Conservation (phyloP, 2,888 invertebrate species). For the Didymodactylos carnosus region DNA sequence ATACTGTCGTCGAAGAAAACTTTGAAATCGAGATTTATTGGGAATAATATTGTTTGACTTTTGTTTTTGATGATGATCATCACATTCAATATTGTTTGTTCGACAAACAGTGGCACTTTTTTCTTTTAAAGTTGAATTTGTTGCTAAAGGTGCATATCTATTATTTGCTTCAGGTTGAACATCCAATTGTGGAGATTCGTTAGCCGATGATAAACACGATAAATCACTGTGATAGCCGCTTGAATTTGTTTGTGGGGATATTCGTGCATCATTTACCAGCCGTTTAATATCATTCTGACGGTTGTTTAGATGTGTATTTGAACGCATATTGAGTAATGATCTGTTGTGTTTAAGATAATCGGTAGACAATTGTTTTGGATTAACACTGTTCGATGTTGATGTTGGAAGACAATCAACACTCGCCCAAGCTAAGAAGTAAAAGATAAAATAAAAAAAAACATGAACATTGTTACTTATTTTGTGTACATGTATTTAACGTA, state of each 20-base stretch:
- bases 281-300: no score
- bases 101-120: not conserved
- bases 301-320: not conserved
- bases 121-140: not conserved
- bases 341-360: no score
- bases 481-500: no score
- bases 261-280: not conserved
- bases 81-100: not conserved
- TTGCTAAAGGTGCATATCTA: not conserved
- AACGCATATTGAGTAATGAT: not conserved
- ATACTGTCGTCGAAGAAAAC: not conserved
- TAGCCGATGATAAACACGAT: not conserved
- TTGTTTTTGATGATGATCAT: no score
- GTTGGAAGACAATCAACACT: not conserved
- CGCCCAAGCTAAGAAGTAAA: not conserved
- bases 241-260: not conserved
- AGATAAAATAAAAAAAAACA: no score
- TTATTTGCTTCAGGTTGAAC: not conserved
- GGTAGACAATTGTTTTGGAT: no score
- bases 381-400: not conserved
- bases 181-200: not conserved
- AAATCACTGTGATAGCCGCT: not conserved
- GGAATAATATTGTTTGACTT: no score
- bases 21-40: not conserved
- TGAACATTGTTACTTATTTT: no score